Evolutionary conservation across 2,797 vertebrate genomes (phyloP).

Genomic region (Anguilla obscura): DNA sequence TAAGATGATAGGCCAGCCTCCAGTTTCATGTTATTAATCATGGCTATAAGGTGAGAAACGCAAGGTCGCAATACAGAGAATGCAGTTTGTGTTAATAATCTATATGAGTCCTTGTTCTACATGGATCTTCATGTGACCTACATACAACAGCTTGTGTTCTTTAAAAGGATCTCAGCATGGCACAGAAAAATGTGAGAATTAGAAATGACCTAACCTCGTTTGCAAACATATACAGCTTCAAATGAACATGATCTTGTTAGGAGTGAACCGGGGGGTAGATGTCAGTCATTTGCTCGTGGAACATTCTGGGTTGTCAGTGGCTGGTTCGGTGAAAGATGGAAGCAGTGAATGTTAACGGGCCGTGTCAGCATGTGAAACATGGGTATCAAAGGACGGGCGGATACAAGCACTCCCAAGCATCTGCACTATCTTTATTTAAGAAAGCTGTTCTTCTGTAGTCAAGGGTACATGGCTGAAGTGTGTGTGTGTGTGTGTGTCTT

Average conservation of each 20-base stretch:
- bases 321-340: background rate
- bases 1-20: conserved; percentile 53
- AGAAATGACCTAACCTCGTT: background rate
- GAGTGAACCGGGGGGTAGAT: background rate
- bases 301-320: background rate
- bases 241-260: background rate
- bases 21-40: conserved; percentile 70
- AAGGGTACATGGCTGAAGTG: conserved; percentile 41
- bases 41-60: conserved; percentile 69
- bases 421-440: background rate
- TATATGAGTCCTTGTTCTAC: conserved; percentile 69
- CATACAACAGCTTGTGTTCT: conserved; percentile 71
- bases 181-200: conserved; percentile 37
- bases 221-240: background rate
- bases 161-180: conserved; percentile 60
- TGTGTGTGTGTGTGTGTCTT: conserved; percentile 34
- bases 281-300: background rate
- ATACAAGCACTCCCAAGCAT: background rate
- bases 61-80: conserved; percentile 71
- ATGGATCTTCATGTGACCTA: conserved; percentile 74
- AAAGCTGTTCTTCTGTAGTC: background rate
- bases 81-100: conserved; percentile 75
- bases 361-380: background rate
- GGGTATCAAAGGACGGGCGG: background rate
- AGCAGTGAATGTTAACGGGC: background rate